phyloP scores from a whole-genome alignment of 2,113 vertebrate genomes.

The Vidua macroura region DNA sequence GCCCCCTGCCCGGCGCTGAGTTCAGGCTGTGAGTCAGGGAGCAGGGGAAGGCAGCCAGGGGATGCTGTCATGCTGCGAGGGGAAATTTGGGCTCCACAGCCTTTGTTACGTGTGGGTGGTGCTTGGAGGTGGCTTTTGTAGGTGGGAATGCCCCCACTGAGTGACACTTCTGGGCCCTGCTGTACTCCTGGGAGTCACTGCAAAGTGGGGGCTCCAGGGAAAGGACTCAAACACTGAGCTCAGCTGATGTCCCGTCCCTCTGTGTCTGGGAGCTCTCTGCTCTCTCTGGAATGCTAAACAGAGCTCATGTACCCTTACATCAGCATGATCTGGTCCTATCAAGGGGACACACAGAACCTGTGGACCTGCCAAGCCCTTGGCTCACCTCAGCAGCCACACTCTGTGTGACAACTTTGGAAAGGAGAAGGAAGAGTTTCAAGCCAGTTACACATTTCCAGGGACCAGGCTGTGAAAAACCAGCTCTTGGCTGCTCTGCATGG shows the following conservation, averaged over 20 bases:
- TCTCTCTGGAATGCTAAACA: neutral
- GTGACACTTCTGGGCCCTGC: neutral
- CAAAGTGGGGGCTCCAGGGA: accelerated
- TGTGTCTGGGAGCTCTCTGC: neutral
- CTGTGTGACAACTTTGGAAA: neutral
- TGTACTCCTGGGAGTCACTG: too few species aligned
- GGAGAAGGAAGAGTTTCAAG: neutral
- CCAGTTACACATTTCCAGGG: neutral
- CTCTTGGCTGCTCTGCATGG: neutral
- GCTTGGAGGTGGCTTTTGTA: neutral
- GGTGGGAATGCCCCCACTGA: neutral
- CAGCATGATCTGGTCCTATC: neutral
- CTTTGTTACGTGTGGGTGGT: accelerated
- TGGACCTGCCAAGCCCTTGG: neutral
- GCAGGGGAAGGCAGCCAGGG: neutral
- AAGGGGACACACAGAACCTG: neutral
- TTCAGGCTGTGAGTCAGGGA: neutral
- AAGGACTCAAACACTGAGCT: neutral
- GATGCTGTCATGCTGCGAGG: neutral
- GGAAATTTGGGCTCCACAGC: neutral
- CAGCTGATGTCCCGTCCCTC: neutral
- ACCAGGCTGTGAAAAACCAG: neutral
- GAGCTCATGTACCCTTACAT: neutral
- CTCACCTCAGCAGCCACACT: neutral
- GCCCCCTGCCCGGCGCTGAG: neutral